Percentiles rank a stretch among this genome's conserved stretches.
Conservation (phyloP, 2,888 invertebrate genomes). For the Drosophila neonasuta region DNA sequence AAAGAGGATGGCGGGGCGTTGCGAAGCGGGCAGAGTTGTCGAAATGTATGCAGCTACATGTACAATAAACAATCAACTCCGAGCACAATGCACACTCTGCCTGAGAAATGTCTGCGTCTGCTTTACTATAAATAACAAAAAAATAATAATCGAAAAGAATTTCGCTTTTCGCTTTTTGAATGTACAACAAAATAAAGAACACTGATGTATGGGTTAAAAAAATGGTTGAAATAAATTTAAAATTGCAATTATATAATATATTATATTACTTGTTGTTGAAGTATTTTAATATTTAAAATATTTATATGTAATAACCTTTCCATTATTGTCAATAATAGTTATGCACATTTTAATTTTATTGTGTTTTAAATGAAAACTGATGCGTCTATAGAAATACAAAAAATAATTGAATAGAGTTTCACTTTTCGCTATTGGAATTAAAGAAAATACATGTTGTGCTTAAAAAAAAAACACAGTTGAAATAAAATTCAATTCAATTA, state of each 20-base stretch:
- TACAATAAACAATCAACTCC: slow-evolving; percentile 49
- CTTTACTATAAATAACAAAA: not conserved
- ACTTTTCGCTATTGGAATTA: too few species aligned
- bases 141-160: not conserved
- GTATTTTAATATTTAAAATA: too few species aligned
- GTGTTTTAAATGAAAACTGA: too few species aligned
- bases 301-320: too few species aligned
- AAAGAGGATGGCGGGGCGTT: not conserved
- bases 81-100: slow-evolving; percentile 30
- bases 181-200: not conserved
- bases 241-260: not conserved
- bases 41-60: slow-evolving; percentile 43
- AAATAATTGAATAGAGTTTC: too few species aligned
- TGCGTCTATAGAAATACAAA: too few species aligned
- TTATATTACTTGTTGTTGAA: too few species aligned
- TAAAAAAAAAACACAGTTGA: too few species aligned
- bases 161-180: not conserved
- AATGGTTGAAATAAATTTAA: not conserved
- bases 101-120: slow-evolving; percentile 1
- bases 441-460: too few species aligned
- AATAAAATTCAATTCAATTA: too few species aligned
- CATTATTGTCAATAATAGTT: too few species aligned
- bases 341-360: too few species aligned
- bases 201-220: not conserved
- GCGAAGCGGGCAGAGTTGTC: not conserved